Evolutionary conservation across 1,140 invertebrate species (phyloP).

Genomic region (Drosophila seguyi): DNA sequence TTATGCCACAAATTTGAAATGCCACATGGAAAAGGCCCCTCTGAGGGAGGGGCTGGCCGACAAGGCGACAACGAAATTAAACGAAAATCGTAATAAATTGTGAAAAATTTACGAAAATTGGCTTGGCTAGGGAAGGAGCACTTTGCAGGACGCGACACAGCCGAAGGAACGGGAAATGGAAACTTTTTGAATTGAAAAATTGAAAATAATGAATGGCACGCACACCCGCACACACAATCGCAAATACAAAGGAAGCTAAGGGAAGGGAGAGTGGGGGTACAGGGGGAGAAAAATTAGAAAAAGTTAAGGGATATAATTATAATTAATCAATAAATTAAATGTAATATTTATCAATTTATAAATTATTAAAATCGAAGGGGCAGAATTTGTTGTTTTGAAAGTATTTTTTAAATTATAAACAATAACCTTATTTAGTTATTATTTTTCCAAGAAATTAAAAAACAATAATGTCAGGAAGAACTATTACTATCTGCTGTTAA

Average conservation of each 20-base stretch:
- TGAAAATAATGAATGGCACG: constrained; percentile 79
- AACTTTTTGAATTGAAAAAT: constrained; percentile 80
- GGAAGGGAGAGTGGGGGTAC: background rate
- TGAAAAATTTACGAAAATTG: constrained; percentile 79
- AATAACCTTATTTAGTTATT: too few relatives aligned
- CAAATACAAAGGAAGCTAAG: background rate
- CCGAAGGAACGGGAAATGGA: constrained; percentile 43
- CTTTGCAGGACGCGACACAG: constrained; percentile 22
- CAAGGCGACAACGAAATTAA: constrained; percentile 64
- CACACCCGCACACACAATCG: constrained; percentile 28
- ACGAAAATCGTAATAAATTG: constrained; percentile 81
- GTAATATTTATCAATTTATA: too few relatives aligned
- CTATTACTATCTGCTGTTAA: too few relatives aligned
- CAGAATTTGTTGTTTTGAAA: too few relatives aligned
- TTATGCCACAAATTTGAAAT: constrained; percentile 58
- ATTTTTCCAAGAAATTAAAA: too few relatives aligned
- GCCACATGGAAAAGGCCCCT: constrained; percentile 27
- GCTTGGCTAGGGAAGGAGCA: constrained; percentile 37
- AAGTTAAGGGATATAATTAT: background rate
- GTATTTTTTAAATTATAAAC: too few relatives aligned
- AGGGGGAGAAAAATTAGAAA: background rate
- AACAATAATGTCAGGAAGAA: too few relatives aligned
- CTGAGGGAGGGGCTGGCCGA: constrained; percentile 2
- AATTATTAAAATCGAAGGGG: too few relatives aligned
- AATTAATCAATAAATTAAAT: too few relatives aligned